phyloP scores from a whole-genome alignment of 2,113 vertebrate species.

The Candoia aspera region DNA sequence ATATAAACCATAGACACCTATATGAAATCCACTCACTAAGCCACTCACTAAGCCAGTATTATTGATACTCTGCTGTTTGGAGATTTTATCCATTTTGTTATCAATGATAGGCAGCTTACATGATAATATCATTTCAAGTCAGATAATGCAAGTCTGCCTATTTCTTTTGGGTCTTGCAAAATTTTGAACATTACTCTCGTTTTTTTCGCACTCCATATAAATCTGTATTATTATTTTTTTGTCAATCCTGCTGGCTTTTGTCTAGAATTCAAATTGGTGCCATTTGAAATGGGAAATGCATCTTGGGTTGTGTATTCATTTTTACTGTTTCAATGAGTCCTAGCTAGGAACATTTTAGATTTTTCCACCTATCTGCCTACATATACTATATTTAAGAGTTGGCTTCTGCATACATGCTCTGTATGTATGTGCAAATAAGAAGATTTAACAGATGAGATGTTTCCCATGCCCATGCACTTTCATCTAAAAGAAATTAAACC shows the following conservation, averaged over 20 bases:
- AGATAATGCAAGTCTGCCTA: not conserved
- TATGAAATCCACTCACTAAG: not conserved
- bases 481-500: not conserved
- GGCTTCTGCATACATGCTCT: not conserved
- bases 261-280: not conserved
- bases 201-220: not conserved
- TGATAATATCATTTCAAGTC: not conserved
- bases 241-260: not conserved
- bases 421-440: not conserved
- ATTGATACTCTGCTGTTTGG: not conserved
- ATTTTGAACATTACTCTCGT: not conserved
- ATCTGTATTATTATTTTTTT: not conserved
- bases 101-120: not conserved
- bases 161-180: not conserved
- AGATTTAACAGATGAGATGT: not conserved
- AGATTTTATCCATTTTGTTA: not conserved
- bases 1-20: not conserved
- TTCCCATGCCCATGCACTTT: not conserved
- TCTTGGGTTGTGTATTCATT: not conserved
- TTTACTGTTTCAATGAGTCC: not conserved
- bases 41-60: no score
- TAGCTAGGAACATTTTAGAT: not conserved
- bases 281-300: not conserved
- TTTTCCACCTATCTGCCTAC: not conserved
- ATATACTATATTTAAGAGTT: not conserved